Percentiles rank a stretch among this genome's conserved stretches.
phyloP scores from a whole-genome alignment of 1,140 invertebrate species.

The Amyelois transitella region DNA sequence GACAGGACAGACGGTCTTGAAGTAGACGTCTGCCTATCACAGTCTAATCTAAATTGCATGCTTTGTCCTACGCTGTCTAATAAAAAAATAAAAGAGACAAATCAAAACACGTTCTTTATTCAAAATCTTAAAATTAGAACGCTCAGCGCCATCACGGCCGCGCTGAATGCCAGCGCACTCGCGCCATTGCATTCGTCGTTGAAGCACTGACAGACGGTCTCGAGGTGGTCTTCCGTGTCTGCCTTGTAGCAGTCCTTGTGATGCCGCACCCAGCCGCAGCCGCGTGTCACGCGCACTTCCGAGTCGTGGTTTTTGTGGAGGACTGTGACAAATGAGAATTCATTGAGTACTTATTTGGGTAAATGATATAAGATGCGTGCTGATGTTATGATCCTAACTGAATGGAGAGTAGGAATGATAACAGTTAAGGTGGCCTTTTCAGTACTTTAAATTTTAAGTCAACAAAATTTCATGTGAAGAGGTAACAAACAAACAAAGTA shows the following conservation, averaged over 20 bases:
- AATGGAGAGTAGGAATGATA: neutral
- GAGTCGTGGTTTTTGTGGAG: slow-evolving; percentile 39
- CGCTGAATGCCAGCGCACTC: neutral
- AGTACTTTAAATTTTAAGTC: neutral
- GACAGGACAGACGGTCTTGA: no score
- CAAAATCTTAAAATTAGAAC: neutral
- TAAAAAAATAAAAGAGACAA: neutral
- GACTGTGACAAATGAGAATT: slow-evolving; percentile 27
- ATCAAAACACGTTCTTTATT: neutral
- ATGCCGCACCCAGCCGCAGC: slow-evolving; percentile 69
- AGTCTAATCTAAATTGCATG: no score
- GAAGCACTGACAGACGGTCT: slow-evolving; percentile 72
- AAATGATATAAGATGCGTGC: neutral
- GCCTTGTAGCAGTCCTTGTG: slow-evolving; percentile 59
- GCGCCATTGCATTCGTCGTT: slow-evolving; percentile 66
- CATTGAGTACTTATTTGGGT: neutral
- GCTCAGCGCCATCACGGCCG: neutral
- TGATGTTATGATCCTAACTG: neutral
- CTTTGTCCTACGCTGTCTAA: no score
- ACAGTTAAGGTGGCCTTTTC: neutral
- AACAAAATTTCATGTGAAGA: no score
- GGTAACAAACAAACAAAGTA: no score
- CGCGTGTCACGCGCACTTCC: slow-evolving; percentile 54
- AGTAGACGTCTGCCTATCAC: no score
- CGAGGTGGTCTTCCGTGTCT: slow-evolving; percentile 70